phyloP scores from a whole-genome alignment of 2,888 invertebrate genomes.

The Pyrocoelia pectoralis region DNA sequence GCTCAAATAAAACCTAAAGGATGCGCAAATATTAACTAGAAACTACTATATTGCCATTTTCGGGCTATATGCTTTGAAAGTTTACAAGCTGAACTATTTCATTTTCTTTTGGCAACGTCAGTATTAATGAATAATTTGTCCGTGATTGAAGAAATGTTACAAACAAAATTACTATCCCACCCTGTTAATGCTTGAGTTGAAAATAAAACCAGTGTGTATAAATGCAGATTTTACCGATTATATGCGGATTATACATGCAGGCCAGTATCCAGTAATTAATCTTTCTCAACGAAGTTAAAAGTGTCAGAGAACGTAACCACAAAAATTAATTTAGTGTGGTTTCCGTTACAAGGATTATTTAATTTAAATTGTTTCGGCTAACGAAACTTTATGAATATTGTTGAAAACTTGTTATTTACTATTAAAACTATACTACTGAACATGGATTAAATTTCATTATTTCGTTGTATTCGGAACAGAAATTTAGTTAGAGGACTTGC shows the following conservation, averaged over 20 bases:
- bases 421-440: no score
- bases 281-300: background rate
- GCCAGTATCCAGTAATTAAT: conserved; percentile 1
- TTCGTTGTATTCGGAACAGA: no score
- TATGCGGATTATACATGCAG: background rate
- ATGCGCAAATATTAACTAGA: no score
- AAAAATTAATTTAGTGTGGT: background rate
- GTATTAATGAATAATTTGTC: no score
- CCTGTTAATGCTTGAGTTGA: background rate
- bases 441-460: no score
- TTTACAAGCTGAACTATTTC: no score
- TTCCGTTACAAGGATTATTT: background rate
- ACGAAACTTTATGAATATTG: background rate
- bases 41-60: no score
- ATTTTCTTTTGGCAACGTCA: no score
- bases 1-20: no score
- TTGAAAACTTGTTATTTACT: background rate
- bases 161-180: background rate
- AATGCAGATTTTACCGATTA: background rate
- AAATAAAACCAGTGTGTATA: background rate
- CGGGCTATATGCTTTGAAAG: no score
- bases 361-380: background rate
- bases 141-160: no score
- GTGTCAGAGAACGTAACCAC: background rate
- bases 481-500: no score